Conservation (phyloP, 2,888 invertebrate genomes). For the Troides oblongomaculatus region DNA sequence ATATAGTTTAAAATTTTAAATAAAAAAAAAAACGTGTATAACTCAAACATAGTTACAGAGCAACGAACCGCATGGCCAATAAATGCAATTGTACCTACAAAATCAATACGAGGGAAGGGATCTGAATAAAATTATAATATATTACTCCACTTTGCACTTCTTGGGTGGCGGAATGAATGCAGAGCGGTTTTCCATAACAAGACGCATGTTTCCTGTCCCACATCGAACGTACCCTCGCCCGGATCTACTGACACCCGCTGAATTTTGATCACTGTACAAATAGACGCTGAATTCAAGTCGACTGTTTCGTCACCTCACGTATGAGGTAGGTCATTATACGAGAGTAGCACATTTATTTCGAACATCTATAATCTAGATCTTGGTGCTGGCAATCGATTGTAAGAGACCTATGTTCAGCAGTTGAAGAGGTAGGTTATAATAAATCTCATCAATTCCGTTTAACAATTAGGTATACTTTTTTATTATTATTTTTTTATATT, state of each 20-base stretch:
- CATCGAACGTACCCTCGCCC: constrained; percentile 39
- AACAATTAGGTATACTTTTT: too few relatives aligned
- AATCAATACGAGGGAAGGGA: constrained; percentile 17
- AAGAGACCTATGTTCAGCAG: too few relatives aligned
- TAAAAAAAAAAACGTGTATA: background rate
- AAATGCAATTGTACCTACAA: constrained; percentile 26
- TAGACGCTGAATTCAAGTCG: constrained; percentile 32
- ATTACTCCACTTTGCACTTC: constrained; percentile 36
- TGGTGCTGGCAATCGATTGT: too few relatives aligned
- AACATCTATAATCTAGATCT: background rate
- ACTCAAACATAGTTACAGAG: background rate
- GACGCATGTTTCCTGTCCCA: constrained; percentile 52
- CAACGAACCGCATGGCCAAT: constrained; percentile 11
- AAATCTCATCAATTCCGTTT: too few relatives aligned
- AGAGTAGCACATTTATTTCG: background rate
- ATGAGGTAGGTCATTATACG: background rate
- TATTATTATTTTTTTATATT: too few relatives aligned
- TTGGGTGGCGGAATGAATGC: constrained; percentile 66
- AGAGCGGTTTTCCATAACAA: constrained; percentile 60
- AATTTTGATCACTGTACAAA: constrained; percentile 61
- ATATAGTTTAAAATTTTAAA: background rate
- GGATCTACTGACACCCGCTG: constrained; percentile 57
- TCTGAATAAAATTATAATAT: constrained; percentile 32
- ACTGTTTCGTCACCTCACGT: constrained; percentile 6
- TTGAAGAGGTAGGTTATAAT: too few relatives aligned